Base-by-base conservation (phyloP, 35 echinoderm and acorn worm species). In the Chiridota heheva region DNA sequence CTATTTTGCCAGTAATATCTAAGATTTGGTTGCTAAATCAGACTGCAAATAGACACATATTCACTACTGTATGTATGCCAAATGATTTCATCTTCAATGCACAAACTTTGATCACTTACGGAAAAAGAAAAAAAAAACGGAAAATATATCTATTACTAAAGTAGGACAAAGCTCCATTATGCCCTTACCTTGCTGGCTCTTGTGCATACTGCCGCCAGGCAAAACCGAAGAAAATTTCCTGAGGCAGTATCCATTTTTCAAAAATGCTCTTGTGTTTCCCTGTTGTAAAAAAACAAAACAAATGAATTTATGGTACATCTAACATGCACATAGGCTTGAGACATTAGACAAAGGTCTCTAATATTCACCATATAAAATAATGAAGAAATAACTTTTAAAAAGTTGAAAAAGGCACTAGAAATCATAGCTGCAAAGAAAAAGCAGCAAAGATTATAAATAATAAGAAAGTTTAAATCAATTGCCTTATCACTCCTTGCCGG, bases 201-300 rank as follows among this genome's bases (percentile, higher is more conserved):
- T n/a, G n/a, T n/a, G n/a, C n/a, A n/a, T n/a, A n/a, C n/a, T n/a
- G n/a, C n/a, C n/a, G n/a, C n/a, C n/a, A 63, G 25, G 29, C 29
- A 63, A 30, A 6, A 7, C 17, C 24, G 37, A 67, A 5, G 3
- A 5, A 67, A 2, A 22, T 22, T 32, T 5, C 6, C 47, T 59
- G 34, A 91, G 37, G 49, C 84, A 87, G 49, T 85, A 85, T 20
- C 94, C 89, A 81, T 81, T 88, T 41, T 87, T 91, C 13, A 46
- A 83, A 64, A 91, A 97, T 37, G 74, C 79, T 47, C 63, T 36
- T 25, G 94, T 97, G 15, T 26, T 73, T 2, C 94, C 94, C 94
- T 97, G 17, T 17, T 35, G 36, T 17, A 64, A 26, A 37, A 65
- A 87, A 2, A 16, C 18, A 24, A 57, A 77, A 29, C 18, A 15